phyloP scores from a whole-genome alignment of 2,888 invertebrate genomes.

The Galeruca laticollis region DNA sequence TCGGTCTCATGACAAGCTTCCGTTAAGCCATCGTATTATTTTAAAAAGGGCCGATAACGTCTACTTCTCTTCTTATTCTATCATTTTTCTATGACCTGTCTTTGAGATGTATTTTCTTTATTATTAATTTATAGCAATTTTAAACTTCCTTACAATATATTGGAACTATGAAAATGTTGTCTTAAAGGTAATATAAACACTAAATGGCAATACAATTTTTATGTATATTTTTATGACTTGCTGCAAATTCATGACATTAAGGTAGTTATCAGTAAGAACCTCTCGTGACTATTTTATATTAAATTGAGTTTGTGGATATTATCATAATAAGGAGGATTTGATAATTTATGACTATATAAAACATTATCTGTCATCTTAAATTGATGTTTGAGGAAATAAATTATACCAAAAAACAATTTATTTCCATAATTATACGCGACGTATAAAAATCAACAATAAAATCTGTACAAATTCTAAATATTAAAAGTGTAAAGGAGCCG shows the following conservation, averaged over 20 bases:
- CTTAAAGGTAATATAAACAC: neutral
- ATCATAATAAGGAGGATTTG: neutral
- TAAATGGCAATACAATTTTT: neutral
- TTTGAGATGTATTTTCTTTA: no score
- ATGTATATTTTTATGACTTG: neutral
- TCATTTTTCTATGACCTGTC: no score
- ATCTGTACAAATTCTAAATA: neutral
- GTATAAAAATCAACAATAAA: neutral
- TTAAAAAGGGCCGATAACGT: no score
- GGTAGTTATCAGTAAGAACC: constrained; percentile 6
- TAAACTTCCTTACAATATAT: no score
- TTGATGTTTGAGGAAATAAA: constrained; percentile 2
- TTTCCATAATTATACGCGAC: neutral
- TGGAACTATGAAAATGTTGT: no score
- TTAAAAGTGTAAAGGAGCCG: neutral
- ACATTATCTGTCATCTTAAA: constrained; percentile 8
- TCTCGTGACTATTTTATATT: constrained; percentile 15
- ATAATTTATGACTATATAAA: constrained; percentile 12
- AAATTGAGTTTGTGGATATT: constrained; percentile 8
- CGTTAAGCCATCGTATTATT: no score
- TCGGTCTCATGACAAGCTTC: no score
- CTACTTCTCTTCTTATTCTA: no score
- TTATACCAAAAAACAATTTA: neutral
- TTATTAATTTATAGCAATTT: no score
- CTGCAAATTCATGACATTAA: neutral